These are phyloP conservation scores for Chrysomela aeneicollis DNA, from an alignment of 2,888 invertebrate species.

Conservation along the genomic window DNA sequence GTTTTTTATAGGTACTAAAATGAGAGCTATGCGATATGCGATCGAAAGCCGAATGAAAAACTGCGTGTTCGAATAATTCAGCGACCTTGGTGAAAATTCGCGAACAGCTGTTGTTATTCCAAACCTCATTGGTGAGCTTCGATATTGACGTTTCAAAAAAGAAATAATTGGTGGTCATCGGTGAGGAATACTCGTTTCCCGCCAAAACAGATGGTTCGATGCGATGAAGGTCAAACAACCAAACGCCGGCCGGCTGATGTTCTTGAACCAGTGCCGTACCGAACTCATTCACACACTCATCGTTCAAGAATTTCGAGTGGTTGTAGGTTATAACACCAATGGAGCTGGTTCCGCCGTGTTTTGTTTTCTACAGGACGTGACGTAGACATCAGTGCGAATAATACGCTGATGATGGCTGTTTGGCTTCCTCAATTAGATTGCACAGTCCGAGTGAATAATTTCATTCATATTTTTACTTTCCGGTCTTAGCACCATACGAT, in stretches of 20 bases:
- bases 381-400: neutral
- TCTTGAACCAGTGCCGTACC: neutral
- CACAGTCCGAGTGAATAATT: neutral
- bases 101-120: conserved; percentile 19
- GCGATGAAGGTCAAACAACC: neutral
- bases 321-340: no score
- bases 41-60: conserved; percentile 6
- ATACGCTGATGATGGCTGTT: neutral
- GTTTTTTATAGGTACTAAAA: no score
- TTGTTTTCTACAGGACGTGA: neutral
- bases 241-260: neutral
- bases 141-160: conserved; percentile 19
- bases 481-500: neutral
- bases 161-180: neutral
- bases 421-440: neutral
- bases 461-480: conserved; percentile 3
- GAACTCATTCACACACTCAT: neutral
- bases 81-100: conserved; percentile 17
- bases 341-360: neutral
- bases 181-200: neutral
- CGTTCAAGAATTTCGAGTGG: neutral
- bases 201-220: neutral
- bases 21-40: no score
- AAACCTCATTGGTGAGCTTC: neutral
- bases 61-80: neutral